Conservation (phyloP, 1,140 invertebrate species). For the Anoplophora glabripennis region DNA sequence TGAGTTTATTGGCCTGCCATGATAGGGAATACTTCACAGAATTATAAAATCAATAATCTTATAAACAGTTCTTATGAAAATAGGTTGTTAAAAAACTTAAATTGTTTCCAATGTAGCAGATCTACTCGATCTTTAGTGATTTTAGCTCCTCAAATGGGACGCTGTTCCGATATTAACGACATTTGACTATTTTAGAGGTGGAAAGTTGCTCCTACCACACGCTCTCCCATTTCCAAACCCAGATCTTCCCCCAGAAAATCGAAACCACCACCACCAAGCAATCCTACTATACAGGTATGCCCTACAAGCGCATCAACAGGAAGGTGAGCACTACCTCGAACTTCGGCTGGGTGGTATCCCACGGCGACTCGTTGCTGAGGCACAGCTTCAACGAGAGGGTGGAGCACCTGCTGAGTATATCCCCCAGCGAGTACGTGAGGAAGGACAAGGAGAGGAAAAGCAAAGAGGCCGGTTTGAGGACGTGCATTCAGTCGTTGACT, state of each 20-base stretch:
- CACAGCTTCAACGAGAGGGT: constrained; percentile 26
- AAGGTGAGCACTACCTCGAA: constrained; percentile 10
- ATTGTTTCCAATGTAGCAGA: too few relatives aligned
- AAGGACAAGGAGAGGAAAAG: constrained; percentile 27
- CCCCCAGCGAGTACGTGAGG: constrained; percentile 31
- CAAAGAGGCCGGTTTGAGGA: constrained; percentile 25
- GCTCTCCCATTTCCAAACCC: constrained; percentile 18
- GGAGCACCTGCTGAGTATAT: constrained; percentile 28
- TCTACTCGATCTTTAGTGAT: too few relatives aligned
- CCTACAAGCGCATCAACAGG: neutral
- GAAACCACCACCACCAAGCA: constrained; percentile 13
- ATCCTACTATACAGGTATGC: neutral
- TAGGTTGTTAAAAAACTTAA: too few relatives aligned
- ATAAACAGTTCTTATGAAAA: too few relatives aligned
- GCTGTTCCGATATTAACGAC: too few relatives aligned
- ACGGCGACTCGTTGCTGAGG: constrained; percentile 20
- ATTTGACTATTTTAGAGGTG: neutral
- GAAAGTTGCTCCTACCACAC: constrained; percentile 23
- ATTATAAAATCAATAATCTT: too few relatives aligned
- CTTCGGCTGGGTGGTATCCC: constrained; percentile 23
- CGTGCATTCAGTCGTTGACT: constrained; percentile 30
- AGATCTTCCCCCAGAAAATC: constrained; percentile 24
- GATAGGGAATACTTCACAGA: too few relatives aligned
- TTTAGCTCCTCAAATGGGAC: too few relatives aligned
- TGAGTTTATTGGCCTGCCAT: too few relatives aligned